These are phyloP conservation scores for Agapostemon virescens DNA, from an alignment of 2,888 invertebrate species.

Conservation along the genomic window DNA sequence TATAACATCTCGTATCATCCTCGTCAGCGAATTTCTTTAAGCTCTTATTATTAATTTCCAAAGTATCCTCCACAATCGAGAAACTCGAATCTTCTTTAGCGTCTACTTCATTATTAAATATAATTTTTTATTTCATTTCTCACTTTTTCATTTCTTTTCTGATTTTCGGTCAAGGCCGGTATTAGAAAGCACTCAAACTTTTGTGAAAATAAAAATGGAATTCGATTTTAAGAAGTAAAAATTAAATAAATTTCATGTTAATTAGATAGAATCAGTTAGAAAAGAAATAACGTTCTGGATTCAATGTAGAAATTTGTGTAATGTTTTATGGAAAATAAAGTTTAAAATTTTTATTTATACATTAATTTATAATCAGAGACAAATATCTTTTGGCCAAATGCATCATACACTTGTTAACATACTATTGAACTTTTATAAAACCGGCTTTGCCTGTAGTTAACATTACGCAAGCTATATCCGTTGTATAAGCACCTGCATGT, in stretches of 20 bases:
- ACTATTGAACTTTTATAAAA: background rate
- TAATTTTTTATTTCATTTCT: background rate
- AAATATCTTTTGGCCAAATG: background rate
- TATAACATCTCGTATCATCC: constrained; percentile 32
- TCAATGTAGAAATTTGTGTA: background rate
- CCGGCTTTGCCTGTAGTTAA: background rate
- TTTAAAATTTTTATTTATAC: background rate
- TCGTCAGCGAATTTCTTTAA: background rate
- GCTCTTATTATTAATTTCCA: constrained; percentile 30
- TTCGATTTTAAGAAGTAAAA: background rate
- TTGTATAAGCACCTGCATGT: background rate
- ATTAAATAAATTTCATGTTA: background rate
- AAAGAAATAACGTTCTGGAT: background rate
- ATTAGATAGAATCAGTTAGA: background rate
- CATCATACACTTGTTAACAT: background rate
- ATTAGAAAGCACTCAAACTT: background rate
- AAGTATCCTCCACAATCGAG: constrained; percentile 28
- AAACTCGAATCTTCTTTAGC: background rate
- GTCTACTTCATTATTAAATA: constrained; percentile 9
- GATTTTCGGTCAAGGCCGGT: background rate
- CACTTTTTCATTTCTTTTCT: background rate
- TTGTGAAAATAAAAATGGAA: background rate
- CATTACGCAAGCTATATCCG: constrained; percentile 24
- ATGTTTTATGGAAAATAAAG: background rate
- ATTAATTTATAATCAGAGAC: background rate